Evolutionary conservation across 2,797 vertebrate genomes (phyloP).

Genomic region (Thamnophis elegans): DNA sequence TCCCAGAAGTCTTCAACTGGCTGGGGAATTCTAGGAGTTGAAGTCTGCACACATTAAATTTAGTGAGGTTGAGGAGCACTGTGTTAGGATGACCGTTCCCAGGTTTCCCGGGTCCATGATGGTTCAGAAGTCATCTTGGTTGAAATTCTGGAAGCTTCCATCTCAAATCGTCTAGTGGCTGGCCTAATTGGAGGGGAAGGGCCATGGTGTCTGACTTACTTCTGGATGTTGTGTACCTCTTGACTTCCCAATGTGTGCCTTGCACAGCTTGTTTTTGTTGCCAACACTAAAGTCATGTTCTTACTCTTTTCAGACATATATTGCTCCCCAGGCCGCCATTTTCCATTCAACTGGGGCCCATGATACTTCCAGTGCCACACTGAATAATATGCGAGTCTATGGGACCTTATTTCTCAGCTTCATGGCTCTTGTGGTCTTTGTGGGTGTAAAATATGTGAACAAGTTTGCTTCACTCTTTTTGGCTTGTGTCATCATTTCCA

Average conservation of each 20-base stretch:
- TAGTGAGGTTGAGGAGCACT: not conserved
- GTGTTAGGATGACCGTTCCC: no score
- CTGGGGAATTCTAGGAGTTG: not conserved
- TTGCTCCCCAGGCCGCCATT: conserved; percentile 91
- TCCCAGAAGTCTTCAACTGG: not conserved
- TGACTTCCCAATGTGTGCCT: no score
- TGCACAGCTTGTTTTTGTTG: not conserved
- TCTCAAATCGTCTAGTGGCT: not conserved
- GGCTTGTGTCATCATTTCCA: conserved; percentile 96
- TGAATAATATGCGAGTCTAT: conserved; percentile 99
- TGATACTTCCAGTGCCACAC: conserved; percentile 81
- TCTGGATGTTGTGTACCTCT: not conserved
- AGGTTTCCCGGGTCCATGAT: not conserved
- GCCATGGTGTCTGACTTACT: not conserved
- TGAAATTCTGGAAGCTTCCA: not conserved
- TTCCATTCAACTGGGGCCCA: conserved; percentile 82
- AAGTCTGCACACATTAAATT: not conserved
- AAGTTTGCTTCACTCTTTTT: conserved; percentile 97
- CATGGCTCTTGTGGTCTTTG: conserved; percentile 96
- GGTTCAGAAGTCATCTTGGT: not conserved
- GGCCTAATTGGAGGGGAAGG: not conserved
- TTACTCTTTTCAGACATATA: conserved; percentile 84
- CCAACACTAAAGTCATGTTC: conserved; percentile 16
- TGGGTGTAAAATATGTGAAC: conserved; percentile 98
- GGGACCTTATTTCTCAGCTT: conserved; percentile 91